A percentile compares a stretch with the other conserved stretches of the same genome.
These are phyloP conservation scores for Labeo rohita DNA, from an alignment of 2,113 vertebrate genomes.

Conservation along the genomic window DNA sequence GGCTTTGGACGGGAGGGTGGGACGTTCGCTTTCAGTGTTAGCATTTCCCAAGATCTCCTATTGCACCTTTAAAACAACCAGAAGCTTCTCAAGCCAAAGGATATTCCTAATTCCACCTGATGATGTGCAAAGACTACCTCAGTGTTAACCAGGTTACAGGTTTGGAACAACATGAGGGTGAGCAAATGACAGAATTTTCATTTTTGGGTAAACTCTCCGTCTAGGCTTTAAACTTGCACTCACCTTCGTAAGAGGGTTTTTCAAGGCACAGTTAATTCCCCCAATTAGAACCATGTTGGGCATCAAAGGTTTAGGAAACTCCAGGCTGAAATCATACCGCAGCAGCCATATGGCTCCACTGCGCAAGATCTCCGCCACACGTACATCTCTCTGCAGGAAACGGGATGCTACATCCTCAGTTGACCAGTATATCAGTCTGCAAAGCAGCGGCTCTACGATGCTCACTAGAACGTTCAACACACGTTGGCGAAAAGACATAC, in stretches of 20 bases:
- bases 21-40: no score
- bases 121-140: neutral
- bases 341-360: conserved; percentile 79
- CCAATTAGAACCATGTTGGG: conserved; percentile 84
- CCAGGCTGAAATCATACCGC: conserved; percentile 82
- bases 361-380: conserved; percentile 68
- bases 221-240: conserved; percentile 10
- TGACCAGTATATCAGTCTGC: conserved; percentile 62
- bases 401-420: conserved; percentile 69
- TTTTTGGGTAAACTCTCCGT: no score
- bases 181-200: no score
- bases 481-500: conserved; percentile 82
- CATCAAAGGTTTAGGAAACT: conserved; percentile 83
- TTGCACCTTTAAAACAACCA: no score
- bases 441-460: conserved; percentile 73
- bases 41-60: no score
- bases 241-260: conserved; percentile 68
- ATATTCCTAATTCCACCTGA: no score
- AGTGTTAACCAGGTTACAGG: neutral
- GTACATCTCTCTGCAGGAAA: conserved; percentile 77
- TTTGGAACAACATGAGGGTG: neutral
- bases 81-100: neutral
- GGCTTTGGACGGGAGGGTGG: no score
- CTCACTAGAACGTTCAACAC: conserved; percentile 75
- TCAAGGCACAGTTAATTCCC: conserved; percentile 78